Percentiles rank a stretch among this genome's conserved stretches.
These are phyloP conservation scores for Amphiprion ocellaris DNA, from an alignment of 2,113 vertebrate genomes.

Conservation along the genomic window DNA sequence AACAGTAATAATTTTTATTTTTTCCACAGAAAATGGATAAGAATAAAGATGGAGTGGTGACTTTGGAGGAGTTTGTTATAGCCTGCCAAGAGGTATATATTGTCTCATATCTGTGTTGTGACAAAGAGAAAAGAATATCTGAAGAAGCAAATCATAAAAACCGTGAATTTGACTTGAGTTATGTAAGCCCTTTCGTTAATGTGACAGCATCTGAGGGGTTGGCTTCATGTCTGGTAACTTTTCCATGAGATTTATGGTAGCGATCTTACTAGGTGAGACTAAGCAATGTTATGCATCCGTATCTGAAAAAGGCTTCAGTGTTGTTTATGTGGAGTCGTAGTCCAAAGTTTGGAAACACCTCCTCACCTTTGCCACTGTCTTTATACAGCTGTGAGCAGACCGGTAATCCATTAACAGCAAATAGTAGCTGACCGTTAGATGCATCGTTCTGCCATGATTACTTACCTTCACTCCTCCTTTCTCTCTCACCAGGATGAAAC, in stretches of 20 bases:
- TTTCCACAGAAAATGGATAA: conserved; percentile 97
- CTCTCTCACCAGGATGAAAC: conserved; percentile 90
- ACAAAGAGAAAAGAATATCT: neutral
- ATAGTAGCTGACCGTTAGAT: neutral
- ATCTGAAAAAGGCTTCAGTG: no score
- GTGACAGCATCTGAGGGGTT: no score
- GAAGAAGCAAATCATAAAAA: neutral
- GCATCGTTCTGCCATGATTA: conserved; percentile 16
- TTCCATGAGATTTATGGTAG: no score
- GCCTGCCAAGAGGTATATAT: conserved; percentile 95
- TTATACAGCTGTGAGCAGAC: neutral
- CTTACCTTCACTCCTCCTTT: conserved; percentile 26
- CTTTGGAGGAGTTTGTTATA: conserved; percentile 95
- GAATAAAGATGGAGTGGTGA: conserved; percentile 98
- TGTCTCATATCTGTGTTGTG: neutral
- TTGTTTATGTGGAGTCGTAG: no score
- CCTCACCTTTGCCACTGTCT: neutral
- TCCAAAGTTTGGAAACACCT: no score
- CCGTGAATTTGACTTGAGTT: neutral
- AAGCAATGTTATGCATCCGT: no score
- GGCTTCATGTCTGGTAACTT: no score
- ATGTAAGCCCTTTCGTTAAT: no score
- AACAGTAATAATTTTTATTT: conserved; percentile 5
- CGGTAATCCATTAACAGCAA: neutral
- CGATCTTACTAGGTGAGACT: no score